Conservation (phyloP, 2,113 vertebrate genomes). For the Triplophysa dalaica region DNA sequence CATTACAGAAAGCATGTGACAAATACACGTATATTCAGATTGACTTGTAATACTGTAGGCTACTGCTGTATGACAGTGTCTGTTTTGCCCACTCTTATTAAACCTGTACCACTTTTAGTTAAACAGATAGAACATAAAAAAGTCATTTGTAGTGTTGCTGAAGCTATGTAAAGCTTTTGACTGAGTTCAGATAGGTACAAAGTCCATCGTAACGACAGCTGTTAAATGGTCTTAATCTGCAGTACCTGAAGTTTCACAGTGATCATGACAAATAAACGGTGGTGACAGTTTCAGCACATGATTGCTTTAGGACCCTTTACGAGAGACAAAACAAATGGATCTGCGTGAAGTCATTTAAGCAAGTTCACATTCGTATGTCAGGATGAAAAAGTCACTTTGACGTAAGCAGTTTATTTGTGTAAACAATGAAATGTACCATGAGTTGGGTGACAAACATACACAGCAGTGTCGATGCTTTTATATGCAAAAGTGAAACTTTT, state of each 20-base stretch:
- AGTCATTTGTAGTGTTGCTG: neutral
- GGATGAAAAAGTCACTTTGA: neutral
- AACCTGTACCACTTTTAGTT: neutral
- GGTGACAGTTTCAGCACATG: neutral
- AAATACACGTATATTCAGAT: neutral
- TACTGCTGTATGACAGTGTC: neutral
- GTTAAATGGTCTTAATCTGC: slow-evolving; percentile 8
- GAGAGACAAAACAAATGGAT: slow-evolving; percentile 8
- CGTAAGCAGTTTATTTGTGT: neutral
- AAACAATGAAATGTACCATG: slow-evolving; percentile 14
- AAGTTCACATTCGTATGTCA: slow-evolving; percentile 21
- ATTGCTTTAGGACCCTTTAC: neutral
- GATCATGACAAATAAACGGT: neutral
- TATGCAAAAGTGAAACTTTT: neutral
- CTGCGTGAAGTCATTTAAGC: neutral
- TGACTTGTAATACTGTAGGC: neutral
- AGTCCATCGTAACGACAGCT: slow-evolving; percentile 20
- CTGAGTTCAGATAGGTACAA: neutral
- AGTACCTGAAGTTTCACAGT: slow-evolving; percentile 42
- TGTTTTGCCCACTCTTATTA: neutral
- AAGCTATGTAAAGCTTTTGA: slow-evolving; percentile 2
- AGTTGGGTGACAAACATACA: slow-evolving; percentile 5
- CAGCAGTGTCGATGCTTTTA: slow-evolving; percentile 11
- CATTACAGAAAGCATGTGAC: neutral
- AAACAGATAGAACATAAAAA: neutral